Evolutionary conservation across 2,113 vertebrate species (phyloP).

Genomic region (Piaya cayana): DNA sequence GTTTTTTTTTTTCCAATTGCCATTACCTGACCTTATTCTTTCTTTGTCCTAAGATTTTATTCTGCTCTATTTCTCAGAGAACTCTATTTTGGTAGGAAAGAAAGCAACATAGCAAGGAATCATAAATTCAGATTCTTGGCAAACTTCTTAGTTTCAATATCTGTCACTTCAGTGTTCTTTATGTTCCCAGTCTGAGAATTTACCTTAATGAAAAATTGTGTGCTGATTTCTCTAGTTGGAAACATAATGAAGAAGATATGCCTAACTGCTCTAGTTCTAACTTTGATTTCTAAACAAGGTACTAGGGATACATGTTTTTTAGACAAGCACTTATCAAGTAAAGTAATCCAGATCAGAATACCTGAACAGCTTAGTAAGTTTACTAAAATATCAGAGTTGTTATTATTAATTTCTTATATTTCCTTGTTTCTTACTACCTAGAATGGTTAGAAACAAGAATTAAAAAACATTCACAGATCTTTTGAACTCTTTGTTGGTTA

Average conservation of each 20-base stretch:
- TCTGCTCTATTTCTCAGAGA: no score
- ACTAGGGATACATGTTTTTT: neutral
- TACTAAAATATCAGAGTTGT: neutral
- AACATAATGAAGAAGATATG: neutral
- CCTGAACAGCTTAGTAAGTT: neutral
- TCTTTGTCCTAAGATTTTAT: no score
- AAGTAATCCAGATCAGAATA: neutral
- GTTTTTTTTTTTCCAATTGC: no score
- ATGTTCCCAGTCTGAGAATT: neutral
- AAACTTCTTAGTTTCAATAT: neutral
- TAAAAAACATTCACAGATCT: neutral
- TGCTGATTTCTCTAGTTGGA: neutral
- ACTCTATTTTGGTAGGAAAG: no score
- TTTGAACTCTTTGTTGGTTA: neutral
- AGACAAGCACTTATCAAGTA: neutral
- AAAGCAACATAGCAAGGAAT: neutral
- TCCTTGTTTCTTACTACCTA: neutral
- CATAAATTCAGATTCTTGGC: neutral
- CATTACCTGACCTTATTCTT: no score
- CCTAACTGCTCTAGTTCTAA: neutral
- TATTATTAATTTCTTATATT: neutral
- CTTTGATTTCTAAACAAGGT: slow-evolving; percentile 4
- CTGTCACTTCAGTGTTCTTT: neutral
- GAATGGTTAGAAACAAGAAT: neutral
- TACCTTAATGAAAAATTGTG: neutral